Evolutionary conservation across 2,888 invertebrate genomes (phyloP).

Genomic region (Lasioglossum vierecki): DNA sequence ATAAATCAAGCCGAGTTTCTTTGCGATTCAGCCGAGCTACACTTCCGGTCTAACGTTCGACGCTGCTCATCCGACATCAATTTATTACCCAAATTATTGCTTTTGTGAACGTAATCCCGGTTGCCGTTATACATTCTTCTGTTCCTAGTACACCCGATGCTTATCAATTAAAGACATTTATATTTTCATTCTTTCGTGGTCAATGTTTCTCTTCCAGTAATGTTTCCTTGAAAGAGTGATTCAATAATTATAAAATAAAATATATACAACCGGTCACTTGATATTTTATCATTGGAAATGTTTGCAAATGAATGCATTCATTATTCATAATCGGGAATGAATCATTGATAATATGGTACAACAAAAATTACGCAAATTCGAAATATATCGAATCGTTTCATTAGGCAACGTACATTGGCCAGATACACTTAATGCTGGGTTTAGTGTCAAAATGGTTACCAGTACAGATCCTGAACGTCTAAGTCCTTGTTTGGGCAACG

Average conservation of each 20-base stretch:
- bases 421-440: background rate
- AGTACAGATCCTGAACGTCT: background rate
- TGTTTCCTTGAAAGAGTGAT: too few species aligned
- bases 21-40: background rate
- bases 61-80: background rate
- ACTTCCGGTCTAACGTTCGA: background rate
- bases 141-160: background rate
- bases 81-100: background rate
- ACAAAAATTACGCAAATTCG: background rate
- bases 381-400: background rate
- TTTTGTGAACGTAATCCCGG: background rate
- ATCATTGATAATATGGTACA: too few species aligned
- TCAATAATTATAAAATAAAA: too few species aligned
- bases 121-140: background rate
- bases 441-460: background rate
- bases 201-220: too few species aligned
- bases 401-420: background rate
- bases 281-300: too few species aligned
- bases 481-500: background rate
- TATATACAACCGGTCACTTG: too few species aligned
- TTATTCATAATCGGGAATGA: too few species aligned
- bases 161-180: too few species aligned
- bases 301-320: too few species aligned
- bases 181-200: background rate
- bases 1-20: background rate